Percentiles rank a stretch among this genome's conserved stretches.
These are phyloP conservation scores for Gymnosoma rotundatum DNA, from an alignment of 2,888 invertebrate genomes.

Conservation along the genomic window DNA sequence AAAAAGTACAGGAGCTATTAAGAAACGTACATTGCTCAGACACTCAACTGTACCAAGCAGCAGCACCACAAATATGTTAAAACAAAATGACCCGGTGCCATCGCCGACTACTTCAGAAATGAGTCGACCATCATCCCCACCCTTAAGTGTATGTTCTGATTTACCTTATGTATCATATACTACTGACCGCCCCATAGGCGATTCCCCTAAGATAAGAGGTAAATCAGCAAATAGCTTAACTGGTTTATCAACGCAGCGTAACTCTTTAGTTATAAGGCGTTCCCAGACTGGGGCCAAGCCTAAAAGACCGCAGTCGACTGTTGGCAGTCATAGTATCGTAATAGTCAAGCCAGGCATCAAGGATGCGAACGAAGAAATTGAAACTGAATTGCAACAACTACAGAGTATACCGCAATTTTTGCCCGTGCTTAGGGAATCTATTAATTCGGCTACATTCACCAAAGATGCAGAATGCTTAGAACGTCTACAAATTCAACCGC, in stretches of 20 bases:
- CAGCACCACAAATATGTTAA: constrained; percentile 67
- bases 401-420: constrained; percentile 95
- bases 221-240: constrained; percentile 79
- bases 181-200: constrained; percentile 94
- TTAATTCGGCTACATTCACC: constrained; percentile 88
- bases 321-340: constrained; percentile 88
- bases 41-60: constrained; percentile 65
- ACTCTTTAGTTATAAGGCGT: constrained; percentile 69
- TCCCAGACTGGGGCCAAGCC: constrained; percentile 77
- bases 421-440: constrained; percentile 94
- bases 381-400: constrained; percentile 83
- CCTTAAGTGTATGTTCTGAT: constrained; percentile 94
- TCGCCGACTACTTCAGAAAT: constrained; percentile 78
- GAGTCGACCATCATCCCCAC: constrained; percentile 89
- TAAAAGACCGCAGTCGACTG: constrained; percentile 82
- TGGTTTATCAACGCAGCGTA: constrained; percentile 72
- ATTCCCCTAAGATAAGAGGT: constrained; percentile 91
- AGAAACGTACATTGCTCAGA: constrained; percentile 74
- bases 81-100: constrained; percentile 61
- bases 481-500: constrained; percentile 84
- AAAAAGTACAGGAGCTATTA: constrained; percentile 65
- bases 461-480: constrained; percentile 94
- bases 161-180: constrained; percentile 96
- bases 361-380: constrained; percentile 86
- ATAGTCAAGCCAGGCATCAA: constrained; percentile 89